These are phyloP conservation scores for Halictus ligatus DNA, from an alignment of 2,888 invertebrate species.

Conservation along the genomic window DNA sequence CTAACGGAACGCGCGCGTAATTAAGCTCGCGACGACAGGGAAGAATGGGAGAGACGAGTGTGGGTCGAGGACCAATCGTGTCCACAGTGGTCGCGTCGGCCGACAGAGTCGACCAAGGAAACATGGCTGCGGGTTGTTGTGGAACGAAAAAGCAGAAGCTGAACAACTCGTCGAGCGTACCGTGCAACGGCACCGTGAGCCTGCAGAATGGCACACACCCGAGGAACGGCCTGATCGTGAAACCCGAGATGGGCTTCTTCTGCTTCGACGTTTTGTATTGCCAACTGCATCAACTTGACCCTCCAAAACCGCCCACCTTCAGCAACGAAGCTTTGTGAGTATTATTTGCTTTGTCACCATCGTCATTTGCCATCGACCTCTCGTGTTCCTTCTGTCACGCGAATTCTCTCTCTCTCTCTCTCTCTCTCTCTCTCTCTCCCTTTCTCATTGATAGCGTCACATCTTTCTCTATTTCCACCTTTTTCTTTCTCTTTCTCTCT, in stretches of 20 bases:
- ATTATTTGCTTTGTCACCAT: constrained; percentile 58
- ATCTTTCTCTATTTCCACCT: not conserved
- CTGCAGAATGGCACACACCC: constrained; percentile 82
- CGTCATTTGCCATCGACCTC: constrained; percentile 11
- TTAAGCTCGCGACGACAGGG: constrained; percentile 60
- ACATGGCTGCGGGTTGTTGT: constrained; percentile 94
- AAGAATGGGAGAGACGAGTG: constrained; percentile 56
- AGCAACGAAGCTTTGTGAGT: constrained; percentile 98
- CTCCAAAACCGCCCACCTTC: constrained; percentile 96
- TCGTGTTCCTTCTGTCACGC: constrained; percentile 32
- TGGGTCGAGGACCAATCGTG: constrained; percentile 61
- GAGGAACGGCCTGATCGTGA: constrained; percentile 89
- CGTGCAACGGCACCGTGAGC: too few species aligned
- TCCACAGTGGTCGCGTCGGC: constrained; percentile 47
- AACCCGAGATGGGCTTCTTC: constrained; percentile 99
- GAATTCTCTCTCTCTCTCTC: constrained; percentile 11
- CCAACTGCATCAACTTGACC: constrained; percentile 96
- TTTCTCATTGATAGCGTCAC: constrained; percentile 3
- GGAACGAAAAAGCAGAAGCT: constrained; percentile 96
- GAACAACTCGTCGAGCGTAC: constrained; percentile 88
- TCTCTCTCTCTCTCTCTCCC: constrained; percentile 10
- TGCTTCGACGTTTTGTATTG: constrained; percentile 99
- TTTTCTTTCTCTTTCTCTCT: not conserved
- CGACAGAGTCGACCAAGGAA: constrained; percentile 47
- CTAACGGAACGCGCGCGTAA: constrained; percentile 73